phyloP scores from a whole-genome alignment of 2,113 vertebrate species.

The Typhlomys cinereus region DNA sequence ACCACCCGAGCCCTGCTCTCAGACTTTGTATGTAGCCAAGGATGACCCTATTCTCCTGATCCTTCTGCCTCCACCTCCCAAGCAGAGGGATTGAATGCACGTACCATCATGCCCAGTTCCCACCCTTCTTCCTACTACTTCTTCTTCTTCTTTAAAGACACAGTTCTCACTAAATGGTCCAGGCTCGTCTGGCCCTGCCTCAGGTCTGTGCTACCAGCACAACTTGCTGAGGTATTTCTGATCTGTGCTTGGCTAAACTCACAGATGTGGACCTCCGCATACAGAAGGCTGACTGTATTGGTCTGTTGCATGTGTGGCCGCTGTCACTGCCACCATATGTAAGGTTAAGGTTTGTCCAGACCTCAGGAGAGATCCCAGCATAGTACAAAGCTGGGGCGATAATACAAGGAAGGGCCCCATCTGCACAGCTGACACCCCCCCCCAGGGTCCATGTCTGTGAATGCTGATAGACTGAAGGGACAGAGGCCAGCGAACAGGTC shows the following conservation, averaged over 20 bases:
- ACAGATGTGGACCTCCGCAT: not conserved
- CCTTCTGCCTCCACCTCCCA: no score
- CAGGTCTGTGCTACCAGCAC: not conserved
- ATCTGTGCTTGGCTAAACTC: not conserved
- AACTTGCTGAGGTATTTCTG: not conserved
- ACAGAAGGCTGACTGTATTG: not conserved
- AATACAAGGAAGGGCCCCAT: no score
- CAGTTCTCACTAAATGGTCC: not conserved
- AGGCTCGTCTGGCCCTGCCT: not conserved
- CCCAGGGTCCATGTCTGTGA: not conserved
- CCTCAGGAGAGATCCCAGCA: not conserved
- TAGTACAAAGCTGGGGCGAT: not conserved
- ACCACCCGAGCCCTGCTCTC: no score
- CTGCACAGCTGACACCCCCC: no score
- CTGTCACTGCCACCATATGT: not conserved
- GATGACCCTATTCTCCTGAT: no score
- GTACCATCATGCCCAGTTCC: no score
- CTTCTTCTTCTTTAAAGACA: not conserved
- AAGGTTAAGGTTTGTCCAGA: not conserved
- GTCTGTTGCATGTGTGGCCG: not conserved
- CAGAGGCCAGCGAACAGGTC: not conserved
- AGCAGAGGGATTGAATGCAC: no score
- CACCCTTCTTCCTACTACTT: not conserved
- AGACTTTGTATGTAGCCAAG: no score
- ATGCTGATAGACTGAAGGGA: not conserved